Percentiles rank a stretch among this genome's conserved stretches.
Conservation (phyloP, 2,797 vertebrate genomes). For the Chloroceryle amazona region DNA sequence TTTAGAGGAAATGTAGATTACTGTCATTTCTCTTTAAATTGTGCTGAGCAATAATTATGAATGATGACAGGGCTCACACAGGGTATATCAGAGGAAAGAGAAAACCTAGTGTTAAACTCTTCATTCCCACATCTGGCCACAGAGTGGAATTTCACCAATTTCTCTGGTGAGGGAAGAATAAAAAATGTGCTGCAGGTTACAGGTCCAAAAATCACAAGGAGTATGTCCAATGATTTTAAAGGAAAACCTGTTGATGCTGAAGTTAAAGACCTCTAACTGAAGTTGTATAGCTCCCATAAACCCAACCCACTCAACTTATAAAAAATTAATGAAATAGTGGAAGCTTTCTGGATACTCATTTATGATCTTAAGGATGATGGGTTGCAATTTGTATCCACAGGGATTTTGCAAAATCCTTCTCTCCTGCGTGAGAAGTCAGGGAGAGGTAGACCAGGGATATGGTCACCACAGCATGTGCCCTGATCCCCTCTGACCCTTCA, state of each 20-base stretch:
- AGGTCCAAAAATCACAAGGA: not conserved
- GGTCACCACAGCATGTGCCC: not conserved
- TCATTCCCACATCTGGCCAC: not conserved
- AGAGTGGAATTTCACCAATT: not conserved
- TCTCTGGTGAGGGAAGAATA: not conserved
- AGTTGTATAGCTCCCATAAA: not conserved
- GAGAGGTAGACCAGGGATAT: accelerated
- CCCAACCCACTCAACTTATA: not conserved
- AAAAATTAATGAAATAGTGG: not conserved
- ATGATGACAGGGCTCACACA: not conserved
- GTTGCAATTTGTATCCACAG: not conserved
- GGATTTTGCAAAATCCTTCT: not conserved
- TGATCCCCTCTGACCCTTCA: not conserved
- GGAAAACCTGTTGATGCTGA: not conserved
- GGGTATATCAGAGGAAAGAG: not conserved
- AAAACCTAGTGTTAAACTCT: not conserved
- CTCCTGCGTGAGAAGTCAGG: not conserved
- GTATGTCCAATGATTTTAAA: not conserved
- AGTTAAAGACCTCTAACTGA: not conserved
- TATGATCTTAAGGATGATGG: not conserved
- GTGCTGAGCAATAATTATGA: constrained; percentile 33
- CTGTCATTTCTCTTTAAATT: constrained; percentile 54
- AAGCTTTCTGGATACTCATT: not conserved
- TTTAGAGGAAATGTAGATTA: constrained; percentile 58
- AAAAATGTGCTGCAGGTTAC: not conserved